Base-by-base conservation (phyloP, 2,113 vertebrate genomes). In the Sorex fumeus region DNA sequence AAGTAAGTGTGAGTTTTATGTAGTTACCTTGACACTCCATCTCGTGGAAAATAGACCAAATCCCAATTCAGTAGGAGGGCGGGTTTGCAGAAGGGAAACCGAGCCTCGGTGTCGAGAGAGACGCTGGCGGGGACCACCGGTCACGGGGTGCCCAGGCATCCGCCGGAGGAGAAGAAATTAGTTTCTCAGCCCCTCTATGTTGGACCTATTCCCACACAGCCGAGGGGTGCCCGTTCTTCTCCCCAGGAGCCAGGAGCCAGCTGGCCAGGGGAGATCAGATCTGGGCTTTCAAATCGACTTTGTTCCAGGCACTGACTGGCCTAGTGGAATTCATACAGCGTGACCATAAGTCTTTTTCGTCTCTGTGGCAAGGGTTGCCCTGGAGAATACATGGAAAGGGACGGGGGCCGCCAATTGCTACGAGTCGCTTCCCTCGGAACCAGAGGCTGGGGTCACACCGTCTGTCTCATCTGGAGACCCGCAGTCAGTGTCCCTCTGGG, bases 1-100 rank as follows among this genome's bases (percentile, higher is more conserved):
- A 94, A 97, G 87, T 96, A 78, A 95, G 93, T 96, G 96, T 96
- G 94, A 96, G 91, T 94, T 96, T 95, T 91, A 90, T 93, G 69
- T 32, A 91, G 93, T 82, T 82, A 87, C 36, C 84, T 76, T 87
- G 81, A 80, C 92, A 66, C 32, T 90, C 91, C 34, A 60, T 82
- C 78, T 93, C 75, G 60, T 94, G 91, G 78, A 91, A 93, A 95
- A 94, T 76, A 57, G 53, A 77, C 84, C 70, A 85, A 93, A 76
- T 75, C 62, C 60, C 57, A 67, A 7, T 21, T 78, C 12, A 19
- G 13, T 34, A 69, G 36, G 28, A 89, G 81, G 28, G 66, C 66
- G 92, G 28, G 64, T 32, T 34, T 67, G 45, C 4, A 36, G 76
- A 74, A 78, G 4, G 19, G 23, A 34, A 69, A 8, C 30, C 19